Evolutionary conservation across 2,888 invertebrate species (phyloP).

Genomic region (Sepiola atlantica): DNA sequence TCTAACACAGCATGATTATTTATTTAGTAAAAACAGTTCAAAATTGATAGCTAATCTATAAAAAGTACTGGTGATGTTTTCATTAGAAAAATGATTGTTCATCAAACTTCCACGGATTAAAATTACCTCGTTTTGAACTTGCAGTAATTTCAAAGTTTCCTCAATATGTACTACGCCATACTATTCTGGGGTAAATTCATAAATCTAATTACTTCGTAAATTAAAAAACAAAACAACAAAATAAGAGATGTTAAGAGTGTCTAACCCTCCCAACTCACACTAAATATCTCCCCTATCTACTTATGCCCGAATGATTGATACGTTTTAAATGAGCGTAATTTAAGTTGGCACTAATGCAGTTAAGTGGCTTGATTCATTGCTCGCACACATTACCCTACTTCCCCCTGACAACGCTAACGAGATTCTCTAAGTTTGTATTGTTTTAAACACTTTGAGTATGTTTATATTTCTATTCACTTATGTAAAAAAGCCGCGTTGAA

Average conservation of each 20-base stretch:
- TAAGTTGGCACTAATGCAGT: background rate
- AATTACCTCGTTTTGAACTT: too few species aligned
- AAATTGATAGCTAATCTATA: too few species aligned
- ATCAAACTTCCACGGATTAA: too few species aligned
- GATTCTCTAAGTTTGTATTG: background rate
- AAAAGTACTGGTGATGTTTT: too few species aligned
- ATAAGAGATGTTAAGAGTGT: background rate
- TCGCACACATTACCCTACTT: background rate
- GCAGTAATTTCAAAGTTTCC: too few species aligned
- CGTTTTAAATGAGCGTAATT: background rate
- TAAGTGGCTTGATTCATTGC: conserved; percentile 18
- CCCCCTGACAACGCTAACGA: background rate
- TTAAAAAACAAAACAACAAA: background rate
- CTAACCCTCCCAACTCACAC: background rate
- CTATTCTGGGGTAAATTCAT: too few species aligned
- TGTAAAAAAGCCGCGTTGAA: background rate
- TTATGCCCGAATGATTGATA: background rate
- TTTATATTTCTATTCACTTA: background rate
- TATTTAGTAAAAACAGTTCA: too few species aligned
- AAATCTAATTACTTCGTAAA: too few species aligned
- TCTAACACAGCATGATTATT: too few species aligned
- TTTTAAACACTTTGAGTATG: background rate
- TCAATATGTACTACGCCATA: too few species aligned
- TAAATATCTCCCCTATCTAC: background rate
- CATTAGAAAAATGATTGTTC: too few species aligned